These are phyloP conservation scores for Anoura caudifer DNA, from an alignment of 2,113 vertebrate species.

Conservation along the genomic window DNA sequence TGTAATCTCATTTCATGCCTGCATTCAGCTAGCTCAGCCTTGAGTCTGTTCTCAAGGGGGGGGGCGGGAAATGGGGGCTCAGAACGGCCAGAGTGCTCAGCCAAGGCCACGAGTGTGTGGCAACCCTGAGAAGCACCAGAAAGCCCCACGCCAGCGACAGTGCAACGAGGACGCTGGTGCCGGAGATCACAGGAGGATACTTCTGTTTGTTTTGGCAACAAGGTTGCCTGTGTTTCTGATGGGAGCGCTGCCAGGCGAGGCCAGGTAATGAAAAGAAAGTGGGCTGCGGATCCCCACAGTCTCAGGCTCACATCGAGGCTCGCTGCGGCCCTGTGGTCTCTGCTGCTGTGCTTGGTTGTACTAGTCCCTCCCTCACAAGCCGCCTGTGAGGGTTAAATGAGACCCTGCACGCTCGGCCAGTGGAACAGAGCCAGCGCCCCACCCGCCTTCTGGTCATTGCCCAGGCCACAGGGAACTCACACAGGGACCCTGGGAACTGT, in stretches of 20 bases:
- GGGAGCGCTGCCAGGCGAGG: neutral
- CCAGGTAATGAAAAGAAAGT: neutral
- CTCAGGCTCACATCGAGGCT: neutral
- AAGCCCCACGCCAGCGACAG: neutral
- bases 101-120: neutral
- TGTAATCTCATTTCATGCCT: neutral
- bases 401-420: neutral
- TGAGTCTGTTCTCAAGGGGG: neutral
- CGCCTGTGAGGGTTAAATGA: neutral
- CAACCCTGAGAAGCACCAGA: neutral
- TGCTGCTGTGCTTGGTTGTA: neutral
- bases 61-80: neutral
- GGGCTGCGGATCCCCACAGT: neutral
- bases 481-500: neutral
- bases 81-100: neutral
- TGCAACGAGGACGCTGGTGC: neutral
- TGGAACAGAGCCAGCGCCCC: accelerated
- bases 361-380: neutral
- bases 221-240: neutral
- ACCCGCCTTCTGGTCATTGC: neutral
- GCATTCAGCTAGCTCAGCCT: accelerated
- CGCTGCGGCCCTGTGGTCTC: neutral
- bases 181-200: neutral
- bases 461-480: neutral
- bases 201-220: neutral